Evolutionary conservation across 2,888 invertebrate species (phyloP).

Genomic region (Eutolmus rufibarbis): DNA sequence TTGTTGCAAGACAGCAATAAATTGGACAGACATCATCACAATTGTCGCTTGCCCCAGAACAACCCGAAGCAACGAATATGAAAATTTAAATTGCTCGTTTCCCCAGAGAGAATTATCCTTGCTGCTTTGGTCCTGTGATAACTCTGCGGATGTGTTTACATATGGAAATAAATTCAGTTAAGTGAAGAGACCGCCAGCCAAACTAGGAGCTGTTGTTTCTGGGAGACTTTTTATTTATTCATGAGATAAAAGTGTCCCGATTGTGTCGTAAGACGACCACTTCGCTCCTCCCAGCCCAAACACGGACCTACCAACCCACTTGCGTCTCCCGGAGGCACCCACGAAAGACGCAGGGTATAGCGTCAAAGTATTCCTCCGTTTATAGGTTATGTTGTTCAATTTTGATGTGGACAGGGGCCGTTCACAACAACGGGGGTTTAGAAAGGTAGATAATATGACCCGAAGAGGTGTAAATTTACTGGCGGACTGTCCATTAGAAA

Average conservation of each 20-base stretch:
- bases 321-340: background rate
- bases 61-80: background rate
- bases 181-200: background rate
- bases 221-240: slow-evolving; percentile 5
- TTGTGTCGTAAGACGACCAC: background rate
- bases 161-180: slow-evolving; percentile 24
- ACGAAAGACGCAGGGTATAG: background rate
- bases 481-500: background rate
- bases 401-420: slow-evolving; percentile 4
- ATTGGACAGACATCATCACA: background rate
- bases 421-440: background rate
- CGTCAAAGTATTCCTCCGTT: background rate
- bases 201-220: background rate
- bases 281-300: background rate
- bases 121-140: background rate
- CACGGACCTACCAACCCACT: background rate
- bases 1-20: background rate
- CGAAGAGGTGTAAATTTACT: slow-evolving; percentile 15
- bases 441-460: background rate
- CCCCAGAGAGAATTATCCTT: background rate
- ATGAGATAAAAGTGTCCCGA: background rate
- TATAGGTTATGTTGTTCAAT: slow-evolving; percentile 12
- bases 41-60: background rate
- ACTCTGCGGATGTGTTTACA: background rate
- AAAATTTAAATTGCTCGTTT: slow-evolving; percentile 1